Evolutionary conservation across 2,888 invertebrate genomes (phyloP), one percentile per base, ranked within the genome.

Genomic region (Ophioninae sp.): DNA sequence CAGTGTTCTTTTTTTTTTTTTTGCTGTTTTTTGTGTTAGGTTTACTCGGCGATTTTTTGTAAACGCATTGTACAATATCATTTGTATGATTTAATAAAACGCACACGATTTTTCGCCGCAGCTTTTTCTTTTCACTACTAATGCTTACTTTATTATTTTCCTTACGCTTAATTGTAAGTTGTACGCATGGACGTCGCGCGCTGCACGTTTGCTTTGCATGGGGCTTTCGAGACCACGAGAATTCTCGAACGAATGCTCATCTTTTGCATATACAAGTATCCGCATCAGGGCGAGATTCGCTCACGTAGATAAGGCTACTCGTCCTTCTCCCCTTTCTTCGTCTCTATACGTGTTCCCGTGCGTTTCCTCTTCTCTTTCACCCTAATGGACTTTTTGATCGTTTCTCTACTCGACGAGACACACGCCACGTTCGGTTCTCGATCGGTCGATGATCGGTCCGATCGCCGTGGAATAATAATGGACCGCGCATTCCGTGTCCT

Each of bases 31-130:
- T 74, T 57, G 20, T 56, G 44, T 62, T 72, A 67, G 30, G 69
- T 68, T 57, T 68, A 50, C 62, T 21, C 69, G 64, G 20, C 61
- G 64, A 69, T 44, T 84, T 30, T 75, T 75, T 81, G 81, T 84
- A 78, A 64, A 61, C 65, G 69, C 73, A 57, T 23, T 80, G 79
- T 83, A 83, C 57, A 57, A 50, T 41, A 72, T 70, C 59, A 61
- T 84, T 81, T 72, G 44, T 81, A 84, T 70, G 79, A 79, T 81
- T 84, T 84, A 79, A 82, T 82, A 78, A 81, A 83, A 80, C 41
- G 39, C 21, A 67, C n/a, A 39, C 62, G 10, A 67, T 84, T 57
- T 76, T 72, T 67, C 30, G 72, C 67, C 74, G 70, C 65, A 10
- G 70, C 83, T 83, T 76, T 21, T 69, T 39, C 21, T 78, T 37